Conservation (phyloP, 2,797 vertebrate species). For the Stomatorhinus walkeri region DNA sequence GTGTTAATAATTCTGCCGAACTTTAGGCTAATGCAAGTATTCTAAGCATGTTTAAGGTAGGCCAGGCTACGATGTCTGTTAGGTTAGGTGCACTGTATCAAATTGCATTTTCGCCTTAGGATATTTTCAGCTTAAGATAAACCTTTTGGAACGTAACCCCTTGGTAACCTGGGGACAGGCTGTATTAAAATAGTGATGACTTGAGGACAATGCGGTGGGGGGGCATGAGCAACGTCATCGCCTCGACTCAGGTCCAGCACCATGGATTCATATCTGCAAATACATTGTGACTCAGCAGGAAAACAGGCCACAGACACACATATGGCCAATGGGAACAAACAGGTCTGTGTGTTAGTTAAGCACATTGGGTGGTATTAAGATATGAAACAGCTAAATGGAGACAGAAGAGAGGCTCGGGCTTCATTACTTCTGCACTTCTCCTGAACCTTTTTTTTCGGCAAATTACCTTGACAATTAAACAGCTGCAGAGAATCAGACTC, state of each 20-base stretch:
- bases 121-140: not conserved
- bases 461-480: not conserved
- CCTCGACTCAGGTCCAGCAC: not conserved
- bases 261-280: conserved; percentile 18
- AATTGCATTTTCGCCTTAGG: not conserved
- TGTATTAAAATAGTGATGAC: not conserved
- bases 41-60: not conserved
- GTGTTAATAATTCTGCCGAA: not conserved
- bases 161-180: not conserved
- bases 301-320: conserved; percentile 6
- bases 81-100: not conserved
- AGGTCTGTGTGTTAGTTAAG: not conserved
- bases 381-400: not conserved
- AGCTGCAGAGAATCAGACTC: not conserved
- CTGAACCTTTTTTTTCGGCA: not conserved
- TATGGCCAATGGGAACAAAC: not conserved
- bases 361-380: not conserved
- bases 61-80: not conserved
- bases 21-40: not conserved
- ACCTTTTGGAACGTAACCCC: not conserved
- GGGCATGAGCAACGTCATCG: not conserved
- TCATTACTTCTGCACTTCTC: not conserved
- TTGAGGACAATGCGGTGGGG: not conserved
- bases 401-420: not conserved
- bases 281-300: conserved; percentile 17